Evolutionary conservation across 2,113 vertebrate species (phyloP), one percentile per base, ranked within the genome.

Genomic region (Heterotis niloticus): DNA sequence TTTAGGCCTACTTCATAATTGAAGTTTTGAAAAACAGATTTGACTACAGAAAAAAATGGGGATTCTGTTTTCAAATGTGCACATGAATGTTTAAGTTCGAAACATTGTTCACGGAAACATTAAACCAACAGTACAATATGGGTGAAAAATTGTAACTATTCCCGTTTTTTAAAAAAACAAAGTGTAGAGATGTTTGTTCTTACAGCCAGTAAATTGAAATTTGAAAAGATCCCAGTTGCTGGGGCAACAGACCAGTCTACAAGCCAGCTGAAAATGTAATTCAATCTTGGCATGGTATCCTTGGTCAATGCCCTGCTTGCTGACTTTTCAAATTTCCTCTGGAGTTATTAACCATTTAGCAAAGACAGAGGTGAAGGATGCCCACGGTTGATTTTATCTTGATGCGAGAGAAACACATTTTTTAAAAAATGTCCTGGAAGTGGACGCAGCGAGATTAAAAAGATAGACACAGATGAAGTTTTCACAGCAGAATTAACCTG

Each of bases 291-390:
- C 23, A 56, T 44, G 56, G 5, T 66, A 67, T 77, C 54, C n/a
- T 56, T 23, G 23, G 34, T 24, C 20, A 26, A 44, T 57, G 54
- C 24, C 76, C 52, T 29, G 65, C 26, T 10, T 17, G 1, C 16
- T 20, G 24, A n/a, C 65, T 78, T 54, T 68, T 78, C 64, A 78
- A 68, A 78, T 78, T 78, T 78, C 76, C 76, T 56, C 26, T 44
- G 18, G 51, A n/a, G 24, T 69, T 68, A 34, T 69, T 67, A 65
- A 17, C 62, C 60, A 28, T 68, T 59, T 29, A 59, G 51, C 26
- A n/a, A 28, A 29, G 75, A 66, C 64, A 68, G n/a, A 68, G 20
- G 52, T 34, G 52, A 64, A 68, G 76, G 76, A 68, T 68, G 23
- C 76, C 52, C 64, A 44, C 29, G 51, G 66, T 20, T 29, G 76